Evolutionary conservation across 2,113 vertebrate genomes (phyloP), one percentile per base, ranked within the genome.

Genomic region (Lasiurus borealis): DNA sequence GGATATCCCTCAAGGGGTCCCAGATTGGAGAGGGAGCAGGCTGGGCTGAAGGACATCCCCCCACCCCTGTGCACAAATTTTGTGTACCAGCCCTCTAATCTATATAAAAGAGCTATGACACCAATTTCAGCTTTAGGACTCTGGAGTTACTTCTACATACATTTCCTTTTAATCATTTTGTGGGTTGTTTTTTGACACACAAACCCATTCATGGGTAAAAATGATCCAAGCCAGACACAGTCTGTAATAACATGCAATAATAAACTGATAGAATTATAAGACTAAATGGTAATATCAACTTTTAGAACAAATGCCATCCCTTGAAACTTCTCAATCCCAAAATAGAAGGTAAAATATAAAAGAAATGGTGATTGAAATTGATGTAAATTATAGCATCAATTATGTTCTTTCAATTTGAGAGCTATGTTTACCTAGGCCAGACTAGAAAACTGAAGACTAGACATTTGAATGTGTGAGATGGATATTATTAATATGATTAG

Each of bases 401-500:
- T 40, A 71, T 59, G 19, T n/a, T 85, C 57, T 48, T 90, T 75
- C 68, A 40, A 18, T 57, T 69, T 85, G 25, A 95, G 14, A 75
- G 48, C 50, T 48, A 29, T 59, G 19, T 86, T 96, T 91, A 86
- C 57, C 13, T 29, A 87, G 59, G 71, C 7, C 16, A 82, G 59
- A 90, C 12, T 18, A 64, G 80, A 80, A 57, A 8, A 18, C 13
- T 72, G n/a, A 85, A 36, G 18, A 57, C 31, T 77, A 64, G 48
- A 75, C 46, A 48, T 62, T 77, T 66, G 40, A 8, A 29, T 44
- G 46, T 31, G 71, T 44, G 54, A 84, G 57, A 16, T 88, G 31
- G 90, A 91, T 91, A 82, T 44, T 92, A 82, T 91, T 85, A 82
- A 31, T 62, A 40, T 34, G 34, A 64, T 50, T 40, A 66, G 83